Evolutionary conservation across 1,140 invertebrate genomes (phyloP).

Genomic region (Procambarus virginalis): DNA sequence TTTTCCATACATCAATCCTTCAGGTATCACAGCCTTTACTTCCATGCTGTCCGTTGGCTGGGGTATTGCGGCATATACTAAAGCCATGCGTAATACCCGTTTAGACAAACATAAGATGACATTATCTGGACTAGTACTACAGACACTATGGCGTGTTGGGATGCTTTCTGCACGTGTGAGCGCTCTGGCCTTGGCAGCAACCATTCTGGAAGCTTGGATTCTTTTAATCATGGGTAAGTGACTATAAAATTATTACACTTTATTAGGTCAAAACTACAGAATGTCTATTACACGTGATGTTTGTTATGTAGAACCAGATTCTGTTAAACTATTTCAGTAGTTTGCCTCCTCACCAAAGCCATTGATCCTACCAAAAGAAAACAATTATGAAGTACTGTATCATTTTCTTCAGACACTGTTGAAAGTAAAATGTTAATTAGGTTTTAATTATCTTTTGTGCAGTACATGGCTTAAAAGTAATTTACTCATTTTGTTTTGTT

Average conservation of each 20-base stretch:
- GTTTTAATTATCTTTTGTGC: too few relatives aligned
- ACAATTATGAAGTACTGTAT: too few relatives aligned
- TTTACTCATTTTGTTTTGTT: too few relatives aligned
- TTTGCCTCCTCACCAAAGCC: too few relatives aligned
- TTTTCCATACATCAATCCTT: slow-evolving; percentile 15
- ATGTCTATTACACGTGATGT: too few relatives aligned
- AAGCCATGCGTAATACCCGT: slow-evolving; percentile 76
- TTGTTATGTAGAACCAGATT: too few relatives aligned
- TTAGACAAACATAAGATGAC: slow-evolving; percentile 75
- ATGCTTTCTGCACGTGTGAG: slow-evolving; percentile 78
- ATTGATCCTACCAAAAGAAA: too few relatives aligned
- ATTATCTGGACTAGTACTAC: slow-evolving; percentile 75
- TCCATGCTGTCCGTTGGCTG: slow-evolving; percentile 78
- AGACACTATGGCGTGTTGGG: slow-evolving; percentile 78
- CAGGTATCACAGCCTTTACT: slow-evolving; percentile 75
- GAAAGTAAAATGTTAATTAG: too few relatives aligned
- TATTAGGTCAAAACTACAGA: too few relatives aligned
- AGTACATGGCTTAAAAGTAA: too few relatives aligned
- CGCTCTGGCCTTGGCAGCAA: slow-evolving; percentile 77
- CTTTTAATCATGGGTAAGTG: slow-evolving; percentile 76
- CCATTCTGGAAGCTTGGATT: slow-evolving; percentile 77
- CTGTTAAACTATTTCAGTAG: too few relatives aligned
- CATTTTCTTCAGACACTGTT: too few relatives aligned
- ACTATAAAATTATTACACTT: neutral
- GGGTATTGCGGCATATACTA: slow-evolving; percentile 78